Conservation (phyloP, 2,113 vertebrate genomes). For the Dipodomys stephensi region DNA sequence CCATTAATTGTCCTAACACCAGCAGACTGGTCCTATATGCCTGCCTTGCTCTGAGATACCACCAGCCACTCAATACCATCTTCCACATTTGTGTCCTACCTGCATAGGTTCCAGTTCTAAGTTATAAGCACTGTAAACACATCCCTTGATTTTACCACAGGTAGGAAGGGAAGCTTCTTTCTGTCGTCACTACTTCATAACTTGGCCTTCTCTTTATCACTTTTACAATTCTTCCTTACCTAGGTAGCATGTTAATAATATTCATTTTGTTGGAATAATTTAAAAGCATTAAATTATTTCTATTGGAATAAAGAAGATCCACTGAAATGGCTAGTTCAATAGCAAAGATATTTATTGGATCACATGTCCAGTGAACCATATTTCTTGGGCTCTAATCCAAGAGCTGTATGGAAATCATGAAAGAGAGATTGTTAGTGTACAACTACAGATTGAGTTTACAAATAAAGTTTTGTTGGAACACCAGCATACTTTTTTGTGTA, state of each 20-base stretch:
- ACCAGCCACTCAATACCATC: neutral
- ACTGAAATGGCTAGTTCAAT: neutral
- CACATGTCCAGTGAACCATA: neutral
- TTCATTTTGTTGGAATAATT: neutral
- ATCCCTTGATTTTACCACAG: neutral
- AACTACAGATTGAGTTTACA: neutral
- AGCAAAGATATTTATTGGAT: neutral
- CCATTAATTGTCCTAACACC: neutral
- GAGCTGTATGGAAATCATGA: neutral
- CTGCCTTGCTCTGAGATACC: neutral
- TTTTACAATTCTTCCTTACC: neutral
- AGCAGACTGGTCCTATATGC: neutral
- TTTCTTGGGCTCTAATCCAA: neutral
- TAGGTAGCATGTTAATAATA: neutral
- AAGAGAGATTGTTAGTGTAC: neutral
- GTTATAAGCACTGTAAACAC: neutral
- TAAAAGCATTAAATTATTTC: neutral
- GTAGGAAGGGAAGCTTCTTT: neutral
- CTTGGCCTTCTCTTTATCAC: neutral
- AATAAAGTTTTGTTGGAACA: neutral
- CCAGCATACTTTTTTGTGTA: neutral
- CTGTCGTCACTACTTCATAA: neutral
- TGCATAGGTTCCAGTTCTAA: neutral
- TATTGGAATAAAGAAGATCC: neutral
- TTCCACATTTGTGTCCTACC: neutral